phyloP scores from a whole-genome alignment of 1,140 invertebrate species.

The Rhagoletis pomonella region DNA sequence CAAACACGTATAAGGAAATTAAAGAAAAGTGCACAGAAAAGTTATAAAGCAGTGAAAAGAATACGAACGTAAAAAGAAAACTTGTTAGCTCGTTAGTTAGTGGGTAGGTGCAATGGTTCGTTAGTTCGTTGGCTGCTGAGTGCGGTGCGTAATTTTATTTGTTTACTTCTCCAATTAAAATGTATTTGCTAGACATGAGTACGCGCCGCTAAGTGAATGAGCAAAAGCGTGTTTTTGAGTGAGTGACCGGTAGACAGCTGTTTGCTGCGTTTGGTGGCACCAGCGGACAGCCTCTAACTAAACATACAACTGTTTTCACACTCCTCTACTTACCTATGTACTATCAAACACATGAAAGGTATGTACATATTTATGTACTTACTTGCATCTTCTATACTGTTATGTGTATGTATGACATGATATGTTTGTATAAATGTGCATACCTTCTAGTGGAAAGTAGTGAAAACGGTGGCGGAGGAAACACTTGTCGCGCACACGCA shows the following conservation, averaged over 20 bases:
- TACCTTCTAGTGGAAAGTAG: conserved; percentile 13
- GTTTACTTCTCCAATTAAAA: conserved; percentile 30
- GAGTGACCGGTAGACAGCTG: conserved; percentile 24
- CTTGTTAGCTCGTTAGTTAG: neutral
- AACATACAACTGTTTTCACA: neutral
- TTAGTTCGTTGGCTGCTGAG: neutral
- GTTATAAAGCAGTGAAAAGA: neutral
- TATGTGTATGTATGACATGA: too few relatives aligned
- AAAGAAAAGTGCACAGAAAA: conserved; percentile 18
- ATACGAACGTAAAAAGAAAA: neutral
- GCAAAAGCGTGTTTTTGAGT: conserved; percentile 12
- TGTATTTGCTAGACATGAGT: neutral
- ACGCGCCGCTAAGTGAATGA: neutral
- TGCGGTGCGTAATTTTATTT: conserved; percentile 13
- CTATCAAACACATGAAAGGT: neutral
- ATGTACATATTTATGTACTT: too few relatives aligned
- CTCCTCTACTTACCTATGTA: neutral
- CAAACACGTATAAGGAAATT: conserved; percentile 26
- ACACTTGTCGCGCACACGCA: conserved; percentile 25
- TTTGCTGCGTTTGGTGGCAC: neutral
- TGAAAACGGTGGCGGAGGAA: neutral
- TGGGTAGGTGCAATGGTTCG: neutral
- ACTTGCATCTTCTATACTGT: neutral
- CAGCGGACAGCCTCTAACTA: neutral
- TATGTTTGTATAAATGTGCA: neutral